A percentile compares a stretch with the other conserved stretches of the same genome.
These are phyloP conservation scores for Caprella mutica DNA, from an alignment of 2,888 invertebrate genomes.

Conservation along the genomic window DNA sequence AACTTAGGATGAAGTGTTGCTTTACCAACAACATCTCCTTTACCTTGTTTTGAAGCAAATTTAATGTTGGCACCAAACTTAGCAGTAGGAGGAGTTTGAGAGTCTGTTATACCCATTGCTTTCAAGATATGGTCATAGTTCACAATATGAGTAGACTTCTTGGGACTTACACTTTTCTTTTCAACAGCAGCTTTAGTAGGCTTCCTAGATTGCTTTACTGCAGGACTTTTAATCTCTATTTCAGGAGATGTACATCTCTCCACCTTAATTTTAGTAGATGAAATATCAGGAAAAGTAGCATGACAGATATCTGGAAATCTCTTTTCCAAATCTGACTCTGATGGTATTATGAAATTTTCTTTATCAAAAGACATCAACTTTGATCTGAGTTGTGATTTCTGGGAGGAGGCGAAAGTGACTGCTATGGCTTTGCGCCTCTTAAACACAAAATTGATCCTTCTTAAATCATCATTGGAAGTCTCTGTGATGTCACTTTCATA, in stretches of 20 bases:
- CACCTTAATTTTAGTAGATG: too few relatives aligned
- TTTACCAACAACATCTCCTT: slow-evolving; percentile 5
- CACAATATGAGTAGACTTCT: too few relatives aligned
- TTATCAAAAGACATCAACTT: slow-evolving; percentile 24
- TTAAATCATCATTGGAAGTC: slow-evolving; percentile 14
- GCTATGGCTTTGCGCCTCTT: slow-evolving; percentile 27
- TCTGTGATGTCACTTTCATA: background rate
- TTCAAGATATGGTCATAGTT: too few relatives aligned
- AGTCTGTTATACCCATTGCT: too few relatives aligned
- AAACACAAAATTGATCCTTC: slow-evolving; percentile 21
- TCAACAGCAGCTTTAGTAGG: too few relatives aligned
- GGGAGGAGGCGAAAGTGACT: slow-evolving; percentile 22
- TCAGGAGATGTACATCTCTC: too few relatives aligned
- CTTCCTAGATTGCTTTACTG: too few relatives aligned
- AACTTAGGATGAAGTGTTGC: slow-evolving; percentile 10
- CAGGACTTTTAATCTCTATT: too few relatives aligned
- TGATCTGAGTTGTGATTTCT: slow-evolving; percentile 4
- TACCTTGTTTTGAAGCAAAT: slow-evolving; percentile 8
- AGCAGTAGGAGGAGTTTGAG: background rate
- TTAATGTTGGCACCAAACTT: background rate
- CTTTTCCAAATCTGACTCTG: background rate
- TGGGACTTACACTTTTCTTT: too few relatives aligned
- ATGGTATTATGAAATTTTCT: slow-evolving; percentile 15
- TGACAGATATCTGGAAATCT: too few relatives aligned
- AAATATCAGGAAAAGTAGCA: too few relatives aligned